Percentiles rank a stretch among this genome's conserved stretches.
Evolutionary conservation across 2,888 invertebrate species (phyloP).

Genomic region (Netelia virgata): DNA sequence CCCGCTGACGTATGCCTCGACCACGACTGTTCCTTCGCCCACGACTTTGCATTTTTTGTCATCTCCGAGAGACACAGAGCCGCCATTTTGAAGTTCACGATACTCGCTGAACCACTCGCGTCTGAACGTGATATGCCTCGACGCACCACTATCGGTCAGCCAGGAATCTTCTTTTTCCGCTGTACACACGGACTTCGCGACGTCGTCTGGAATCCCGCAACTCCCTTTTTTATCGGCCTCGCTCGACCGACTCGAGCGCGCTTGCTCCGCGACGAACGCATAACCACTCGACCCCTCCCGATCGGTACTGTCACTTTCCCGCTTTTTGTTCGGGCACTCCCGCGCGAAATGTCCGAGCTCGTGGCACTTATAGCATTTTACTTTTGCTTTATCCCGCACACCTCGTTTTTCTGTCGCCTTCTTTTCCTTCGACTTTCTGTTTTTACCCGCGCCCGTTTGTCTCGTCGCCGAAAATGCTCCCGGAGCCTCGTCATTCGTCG

Average conservation of each 20-base stretch:
- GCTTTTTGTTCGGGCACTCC: constrained; percentile 34
- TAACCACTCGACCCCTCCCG: constrained; percentile 8
- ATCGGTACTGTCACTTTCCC: not conserved
- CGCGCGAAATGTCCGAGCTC: constrained; percentile 39
- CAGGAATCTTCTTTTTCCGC: not conserved
- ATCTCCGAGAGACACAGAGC: not conserved
- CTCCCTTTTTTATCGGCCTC: not conserved
- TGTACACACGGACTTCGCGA: not conserved
- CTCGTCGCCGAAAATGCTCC: constrained; percentile 12
- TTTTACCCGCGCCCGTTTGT: too few species aligned
- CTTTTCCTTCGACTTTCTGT: too few species aligned
- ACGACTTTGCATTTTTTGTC: constrained; percentile 29
- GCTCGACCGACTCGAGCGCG: not conserved
- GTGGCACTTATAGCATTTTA: too few species aligned
- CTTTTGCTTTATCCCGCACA: too few species aligned
- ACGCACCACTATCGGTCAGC: constrained; percentile 12
- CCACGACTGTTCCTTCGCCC: constrained; percentile 44
- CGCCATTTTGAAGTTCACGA: constrained; percentile 29
- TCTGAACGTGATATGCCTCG: not conserved
- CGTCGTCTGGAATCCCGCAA: not conserved
- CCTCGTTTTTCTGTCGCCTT: too few species aligned
- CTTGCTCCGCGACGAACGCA: constrained; percentile 45
- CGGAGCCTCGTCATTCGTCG: constrained; percentile 8
- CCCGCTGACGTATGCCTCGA: constrained; percentile 39
- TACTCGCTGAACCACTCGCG: constrained; percentile 44